Evolutionary conservation across 53 echinoderm and acorn worm genomes (phyloP), one percentile per base, ranked within the genome.

Genomic region (Mesocentrotus franciscanus): DNA sequence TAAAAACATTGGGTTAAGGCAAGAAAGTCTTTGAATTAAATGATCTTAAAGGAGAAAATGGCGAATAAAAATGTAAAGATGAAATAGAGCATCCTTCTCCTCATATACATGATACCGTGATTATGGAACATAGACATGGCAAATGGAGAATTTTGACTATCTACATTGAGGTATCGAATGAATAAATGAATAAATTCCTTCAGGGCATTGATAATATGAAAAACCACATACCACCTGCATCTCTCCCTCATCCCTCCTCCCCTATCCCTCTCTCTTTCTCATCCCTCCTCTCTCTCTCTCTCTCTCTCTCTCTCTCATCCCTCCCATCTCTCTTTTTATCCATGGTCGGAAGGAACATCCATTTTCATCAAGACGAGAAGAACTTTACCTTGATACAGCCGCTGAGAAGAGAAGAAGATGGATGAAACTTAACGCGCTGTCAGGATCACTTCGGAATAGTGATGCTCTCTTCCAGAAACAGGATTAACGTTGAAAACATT

Each of bases 191-290:
- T 56, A 87, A 12, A 87, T 87, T 87, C 11, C 87, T 17, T 18
- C 58, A 27, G 58, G 87, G 57, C n/a, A 56, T 4, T 58, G 87
- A 58, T 75, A 64, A 29, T 87, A 56, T n/a, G 29, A 27, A 87
- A 87, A 57, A 27, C 87, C 87, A 87, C 87, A 87, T 58, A 84
- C n/a, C 87, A 87, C 87, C 87, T 87, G 87, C 57, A 58, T 58
- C 39, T 75, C 27, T 29, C 17, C 64, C 30, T 75, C 75, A 11
- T 74, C 5, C 29, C 74, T 29, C 4, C 26, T 74, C 30, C 74
- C 24, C 0, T 49, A 49, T 49, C 74, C 10, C 18, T 29, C 10
- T 10, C 74, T 29, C 24, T n/a, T 13, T 79, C 36, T 39, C 81
- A 33, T 81, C 8, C 36, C 17, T 39, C 36, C 81, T 20, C 3